A percentile compares a stretch with the other conserved stretches of the same genome.
phyloP scores from a whole-genome alignment of 2,797 vertebrate species.

The Amblyraja radiata region DNA sequence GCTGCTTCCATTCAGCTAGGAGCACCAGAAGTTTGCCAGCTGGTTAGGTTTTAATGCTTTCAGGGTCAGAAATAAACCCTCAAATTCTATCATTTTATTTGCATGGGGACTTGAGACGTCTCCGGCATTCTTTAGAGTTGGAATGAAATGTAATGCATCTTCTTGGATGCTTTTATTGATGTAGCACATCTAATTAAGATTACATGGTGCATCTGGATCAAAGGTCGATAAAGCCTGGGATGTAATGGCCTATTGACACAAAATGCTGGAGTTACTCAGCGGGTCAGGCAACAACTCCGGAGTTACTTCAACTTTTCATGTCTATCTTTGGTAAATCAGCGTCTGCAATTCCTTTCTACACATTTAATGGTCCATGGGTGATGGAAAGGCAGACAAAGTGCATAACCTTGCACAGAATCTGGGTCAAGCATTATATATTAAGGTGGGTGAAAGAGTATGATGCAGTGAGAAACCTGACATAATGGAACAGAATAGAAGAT shows the following conservation, averaged over 20 bases:
- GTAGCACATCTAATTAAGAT: not conserved
- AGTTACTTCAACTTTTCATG: no score
- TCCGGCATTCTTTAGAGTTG: not conserved
- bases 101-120: no score
- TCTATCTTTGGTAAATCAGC: no score
- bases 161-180: not conserved
- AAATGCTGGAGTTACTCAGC: no score
- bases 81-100: not conserved
- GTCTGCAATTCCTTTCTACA: no score
- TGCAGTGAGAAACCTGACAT: not conserved
- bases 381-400: not conserved
- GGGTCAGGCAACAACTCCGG: no score
- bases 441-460: not conserved
- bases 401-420: not conserved
- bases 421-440: not conserved
- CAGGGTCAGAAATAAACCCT: not conserved
- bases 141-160: not conserved
- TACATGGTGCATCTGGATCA: not conserved
- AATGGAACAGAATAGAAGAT: not conserved
- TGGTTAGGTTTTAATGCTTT: not conserved
- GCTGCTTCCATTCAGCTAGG: not conserved
- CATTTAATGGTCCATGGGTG: not conserved
- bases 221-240: no score
- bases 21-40: not conserved
- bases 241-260: not conserved